Percentiles rank a stretch among this genome's conserved stretches.
These are phyloP conservation scores for Orientallactaga sibirica DNA, from an alignment of 2,797 vertebrate genomes.

Conservation along the genomic window DNA sequence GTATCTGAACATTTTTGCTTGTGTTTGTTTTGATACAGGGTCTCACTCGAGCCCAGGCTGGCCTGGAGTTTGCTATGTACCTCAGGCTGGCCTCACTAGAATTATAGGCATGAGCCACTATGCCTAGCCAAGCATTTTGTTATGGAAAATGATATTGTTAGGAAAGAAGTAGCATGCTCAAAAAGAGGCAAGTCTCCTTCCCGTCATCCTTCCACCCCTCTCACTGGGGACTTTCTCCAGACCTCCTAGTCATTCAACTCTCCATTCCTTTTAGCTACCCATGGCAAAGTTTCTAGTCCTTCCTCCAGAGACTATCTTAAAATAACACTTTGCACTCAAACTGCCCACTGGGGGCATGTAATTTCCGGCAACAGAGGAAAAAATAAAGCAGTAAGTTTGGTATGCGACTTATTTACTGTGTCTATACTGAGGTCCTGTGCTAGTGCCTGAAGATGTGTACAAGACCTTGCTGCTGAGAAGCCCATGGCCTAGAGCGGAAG, in stretches of 20 bases:
- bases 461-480: background rate
- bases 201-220: background rate
- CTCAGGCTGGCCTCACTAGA: background rate
- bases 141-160: slow-evolving; percentile 2
- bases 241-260: background rate
- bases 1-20: background rate
- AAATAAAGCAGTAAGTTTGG: slow-evolving; percentile 36
- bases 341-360: slow-evolving; percentile 62
- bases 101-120: no score
- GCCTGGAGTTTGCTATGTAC: background rate
- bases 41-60: background rate
- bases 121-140: background rate
- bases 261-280: slow-evolving; percentile 27
- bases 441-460: background rate
- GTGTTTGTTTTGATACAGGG: background rate
- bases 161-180: slow-evolving; percentile 12
- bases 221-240: slow-evolving; percentile 37
- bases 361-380: slow-evolving; percentile 55
- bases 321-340: slow-evolving; percentile 71
- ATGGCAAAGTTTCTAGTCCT: background rate
- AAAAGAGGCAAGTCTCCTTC: slow-evolving; percentile 10
- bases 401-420: background rate
- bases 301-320: slow-evolving; percentile 72
- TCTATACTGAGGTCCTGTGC: background rate
- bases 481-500: background rate